Evolutionary conservation across 1,140 invertebrate genomes (phyloP).

Genomic region (Cydia pomonella): DNA sequence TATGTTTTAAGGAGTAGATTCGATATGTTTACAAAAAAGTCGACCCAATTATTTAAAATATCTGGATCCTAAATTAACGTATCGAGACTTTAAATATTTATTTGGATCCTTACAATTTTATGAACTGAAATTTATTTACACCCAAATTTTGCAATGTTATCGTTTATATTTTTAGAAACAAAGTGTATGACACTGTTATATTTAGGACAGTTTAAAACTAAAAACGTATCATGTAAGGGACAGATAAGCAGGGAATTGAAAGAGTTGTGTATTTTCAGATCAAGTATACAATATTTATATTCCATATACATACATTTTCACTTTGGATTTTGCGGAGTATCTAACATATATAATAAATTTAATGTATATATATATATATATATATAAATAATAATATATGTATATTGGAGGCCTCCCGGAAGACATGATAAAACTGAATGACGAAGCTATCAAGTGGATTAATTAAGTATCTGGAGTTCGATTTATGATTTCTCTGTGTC

Average conservation of each 20-base stretch:
- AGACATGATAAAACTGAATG: too few relatives aligned
- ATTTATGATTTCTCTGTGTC: too few relatives aligned
- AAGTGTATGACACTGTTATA: slow-evolving; percentile 9
- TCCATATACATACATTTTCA: slow-evolving; percentile 1
- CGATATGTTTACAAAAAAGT: too few relatives aligned
- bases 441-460: too few relatives aligned
- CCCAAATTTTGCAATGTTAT: background rate
- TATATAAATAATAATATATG: too few relatives aligned
- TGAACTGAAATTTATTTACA: slow-evolving; percentile 8
- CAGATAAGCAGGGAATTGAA: slow-evolving; percentile 20
- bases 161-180: background rate
- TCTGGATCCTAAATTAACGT: background rate
- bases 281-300: slow-evolving; percentile 8
- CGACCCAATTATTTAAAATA: background rate
- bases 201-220: slow-evolving; percentile 8
- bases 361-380: too few relatives aligned
- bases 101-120: background rate
- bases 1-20: too few relatives aligned
- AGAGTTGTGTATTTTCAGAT: slow-evolving; percentile 26
- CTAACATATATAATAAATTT: background rate
- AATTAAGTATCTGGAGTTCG: too few relatives aligned
- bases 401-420: too few relatives aligned
- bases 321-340: slow-evolving; percentile 12
- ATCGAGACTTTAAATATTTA: background rate
- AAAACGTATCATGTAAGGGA: slow-evolving; percentile 7